These are phyloP conservation scores for Drosophila paucipuncta DNA, from an alignment of 2,888 invertebrate species.

Conservation along the genomic window DNA sequence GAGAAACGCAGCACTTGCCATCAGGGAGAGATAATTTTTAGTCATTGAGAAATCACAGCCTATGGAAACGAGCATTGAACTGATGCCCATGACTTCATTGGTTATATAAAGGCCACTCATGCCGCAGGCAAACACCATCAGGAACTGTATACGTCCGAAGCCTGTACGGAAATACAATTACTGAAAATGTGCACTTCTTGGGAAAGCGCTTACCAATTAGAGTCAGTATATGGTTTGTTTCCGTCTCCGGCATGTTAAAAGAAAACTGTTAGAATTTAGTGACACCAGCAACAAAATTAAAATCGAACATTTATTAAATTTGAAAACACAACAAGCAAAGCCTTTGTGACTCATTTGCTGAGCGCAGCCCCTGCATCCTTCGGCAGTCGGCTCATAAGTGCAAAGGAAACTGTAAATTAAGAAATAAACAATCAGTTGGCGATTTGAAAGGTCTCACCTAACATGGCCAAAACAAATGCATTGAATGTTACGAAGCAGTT, in stretches of 20 bases:
- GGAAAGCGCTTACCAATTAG: conserved; percentile 29
- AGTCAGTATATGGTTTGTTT: conserved; percentile 19
- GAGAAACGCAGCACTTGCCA: conserved; percentile 19
- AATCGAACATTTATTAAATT: conserved; percentile 12
- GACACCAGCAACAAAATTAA: not conserved
- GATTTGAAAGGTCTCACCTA: conserved; percentile 15
- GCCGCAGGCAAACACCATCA: conserved; percentile 12
- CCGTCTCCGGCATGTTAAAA: conserved; percentile 8
- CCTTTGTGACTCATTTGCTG: not conserved
- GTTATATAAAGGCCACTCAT: conserved; percentile 5
- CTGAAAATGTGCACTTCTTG: too few species aligned
- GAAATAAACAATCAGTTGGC: not conserved
- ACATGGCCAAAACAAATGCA: conserved; percentile 9
- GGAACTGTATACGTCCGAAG: conserved; percentile 25
- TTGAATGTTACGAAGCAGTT: conserved; percentile 40
- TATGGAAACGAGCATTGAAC: not conserved
- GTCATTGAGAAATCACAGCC: conserved; percentile 23
- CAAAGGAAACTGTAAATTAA: not conserved
- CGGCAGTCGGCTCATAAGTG: conserved; percentile 3
- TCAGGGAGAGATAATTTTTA: not conserved
- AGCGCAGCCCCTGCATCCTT: not conserved
- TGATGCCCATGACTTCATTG: conserved; percentile 26
- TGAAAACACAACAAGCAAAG: conserved; percentile 2
- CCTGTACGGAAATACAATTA: conserved; percentile 15
- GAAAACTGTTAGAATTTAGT: not conserved